Evolutionary conservation across 1,140 invertebrate genomes (phyloP).

Genomic region (Papilio helenus): DNA sequence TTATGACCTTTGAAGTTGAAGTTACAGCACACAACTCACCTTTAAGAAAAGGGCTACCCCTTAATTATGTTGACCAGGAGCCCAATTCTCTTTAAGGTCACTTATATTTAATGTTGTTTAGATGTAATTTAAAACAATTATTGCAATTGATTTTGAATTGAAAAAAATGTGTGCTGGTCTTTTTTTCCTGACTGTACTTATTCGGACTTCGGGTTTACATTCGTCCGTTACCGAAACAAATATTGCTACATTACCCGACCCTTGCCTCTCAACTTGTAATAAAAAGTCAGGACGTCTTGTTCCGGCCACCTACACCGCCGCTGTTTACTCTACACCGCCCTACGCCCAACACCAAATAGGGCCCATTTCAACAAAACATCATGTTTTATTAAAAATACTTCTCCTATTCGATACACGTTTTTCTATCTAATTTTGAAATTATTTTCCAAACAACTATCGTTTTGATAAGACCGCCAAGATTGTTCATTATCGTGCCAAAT

Average conservation of each 20-base stretch:
- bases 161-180: background rate
- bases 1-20: background rate
- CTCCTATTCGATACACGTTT: conserved; percentile 15
- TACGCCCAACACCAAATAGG: conserved; percentile 38
- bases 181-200: conserved; percentile 16
- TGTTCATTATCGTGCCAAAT: background rate
- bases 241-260: conserved; percentile 61
- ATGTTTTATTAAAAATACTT: conserved; percentile 68
- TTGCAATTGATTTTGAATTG: too few relatives aligned
- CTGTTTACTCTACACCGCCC: conserved; percentile 50
- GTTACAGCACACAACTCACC: background rate
- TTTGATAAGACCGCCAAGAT: background rate
- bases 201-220: conserved; percentile 29
- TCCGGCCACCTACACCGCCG: conserved; percentile 53
- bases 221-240: conserved; percentile 51
- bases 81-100: too few relatives aligned
- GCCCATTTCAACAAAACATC: conserved; percentile 67
- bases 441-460: background rate
- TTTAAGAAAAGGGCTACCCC: background rate
- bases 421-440: background rate
- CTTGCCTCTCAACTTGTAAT: conserved; percentile 59
- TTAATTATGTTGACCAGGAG: too few relatives aligned
- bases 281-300: conserved; percentile 61
- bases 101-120: too few relatives aligned
- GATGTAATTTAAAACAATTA: too few relatives aligned